Percentiles rank a stretch among this genome's conserved stretches.
These are phyloP conservation scores for Sapayoa aenigma DNA, from an alignment of 2,113 vertebrate species.

Conservation along the genomic window DNA sequence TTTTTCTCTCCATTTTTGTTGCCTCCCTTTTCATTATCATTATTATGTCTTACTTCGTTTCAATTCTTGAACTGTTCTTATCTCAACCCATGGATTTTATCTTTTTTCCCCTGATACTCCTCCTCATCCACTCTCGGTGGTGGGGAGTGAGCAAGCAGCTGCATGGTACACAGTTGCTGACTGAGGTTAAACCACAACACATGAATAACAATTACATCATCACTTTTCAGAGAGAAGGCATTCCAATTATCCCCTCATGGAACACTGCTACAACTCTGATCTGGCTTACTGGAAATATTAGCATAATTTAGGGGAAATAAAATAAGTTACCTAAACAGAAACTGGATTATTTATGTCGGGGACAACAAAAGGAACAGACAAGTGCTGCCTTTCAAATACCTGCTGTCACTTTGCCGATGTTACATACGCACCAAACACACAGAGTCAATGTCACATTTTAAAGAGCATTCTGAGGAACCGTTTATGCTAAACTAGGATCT, in stretches of 20 bases:
- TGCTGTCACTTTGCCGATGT: background rate
- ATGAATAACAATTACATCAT: background rate
- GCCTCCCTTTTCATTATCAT: background rate
- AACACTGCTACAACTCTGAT: background rate
- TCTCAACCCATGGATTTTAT: background rate
- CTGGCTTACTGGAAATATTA: background rate
- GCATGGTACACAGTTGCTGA: background rate
- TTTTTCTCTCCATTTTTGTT: background rate
- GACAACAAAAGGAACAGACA: background rate
- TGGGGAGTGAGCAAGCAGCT: background rate
- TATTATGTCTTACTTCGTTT: background rate
- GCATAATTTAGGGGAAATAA: background rate
- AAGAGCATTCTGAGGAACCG: background rate
- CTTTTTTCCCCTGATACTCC: background rate
- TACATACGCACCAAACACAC: background rate
- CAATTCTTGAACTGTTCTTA: background rate
- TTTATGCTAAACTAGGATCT: background rate
- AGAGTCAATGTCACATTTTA: background rate
- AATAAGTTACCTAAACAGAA: background rate
- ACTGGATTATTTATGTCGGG: background rate
- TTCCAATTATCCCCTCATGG: background rate
- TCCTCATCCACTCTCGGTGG: accelerated
- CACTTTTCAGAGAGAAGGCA: background rate
- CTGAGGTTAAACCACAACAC: background rate
- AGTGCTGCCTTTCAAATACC: background rate